Base-by-base conservation (phyloP, 2,797 vertebrate species). In the Ceyx erithaca region DNA sequence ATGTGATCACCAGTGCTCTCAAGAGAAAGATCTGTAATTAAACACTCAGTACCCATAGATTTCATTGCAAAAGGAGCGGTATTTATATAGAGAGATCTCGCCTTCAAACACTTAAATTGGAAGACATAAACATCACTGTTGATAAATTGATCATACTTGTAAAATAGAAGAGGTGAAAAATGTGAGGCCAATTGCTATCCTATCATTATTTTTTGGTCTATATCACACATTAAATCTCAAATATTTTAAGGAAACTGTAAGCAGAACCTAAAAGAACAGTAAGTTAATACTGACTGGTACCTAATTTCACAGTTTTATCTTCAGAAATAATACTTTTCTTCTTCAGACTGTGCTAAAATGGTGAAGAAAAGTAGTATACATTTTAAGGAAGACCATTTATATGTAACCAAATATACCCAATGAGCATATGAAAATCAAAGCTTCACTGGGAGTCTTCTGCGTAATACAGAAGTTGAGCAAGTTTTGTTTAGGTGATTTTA, bases 401-500 rank as follows among this genome's bases (percentile, higher is more conserved):
- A 20, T 85, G 9, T 26, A 48, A 21, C 46, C 46, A 71, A 57
- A 33, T 18, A 6, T n/a, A 61, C 7, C 4, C 7, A n/a, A 59
- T 26, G 7, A 37, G 3, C 15, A 37, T 22, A 8, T 16, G 43
- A 64, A 69, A 84, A 73, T 46, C 18, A 54, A 70, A 43, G 8
- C 4, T 92, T 90, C 78, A 52, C 4, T 55, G 45, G 8, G 14
- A 62, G 16, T 70, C 19, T 80, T 89, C 31, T 58, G 23, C 68
- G 13, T 31, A 57, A 64, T 49, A 58, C 6, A 64, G 15, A 51
- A 40, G 12, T 61, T 70, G 15, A 71, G 1, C 10, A 17, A 40
- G 14, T n/a, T 85, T 93, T 91, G 58, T 83, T 92, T 73, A 77
- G 41, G 15, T 85, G 41, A 80, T 91, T 75, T 83, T 46, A 85